These are phyloP conservation scores for Peromyscus californicus DNA, from an alignment of 2,113 vertebrate species.

Conservation along the genomic window DNA sequence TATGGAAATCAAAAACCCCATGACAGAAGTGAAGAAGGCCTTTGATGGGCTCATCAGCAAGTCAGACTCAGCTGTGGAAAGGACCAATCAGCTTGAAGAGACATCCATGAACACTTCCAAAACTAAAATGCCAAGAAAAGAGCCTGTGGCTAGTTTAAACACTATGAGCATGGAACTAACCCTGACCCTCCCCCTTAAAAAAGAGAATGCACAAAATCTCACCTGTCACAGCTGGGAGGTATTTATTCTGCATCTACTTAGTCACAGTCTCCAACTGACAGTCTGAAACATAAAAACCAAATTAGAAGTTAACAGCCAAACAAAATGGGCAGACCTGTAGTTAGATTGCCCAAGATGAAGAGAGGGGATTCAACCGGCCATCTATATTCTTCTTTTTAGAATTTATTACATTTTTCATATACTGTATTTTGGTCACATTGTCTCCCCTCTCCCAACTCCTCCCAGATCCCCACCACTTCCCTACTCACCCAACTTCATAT, in stretches of 20 bases:
- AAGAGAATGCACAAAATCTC: neutral
- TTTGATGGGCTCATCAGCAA: neutral
- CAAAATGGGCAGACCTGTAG: neutral
- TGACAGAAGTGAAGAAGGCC: slow-evolving; percentile 2
- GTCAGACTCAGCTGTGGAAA: neutral
- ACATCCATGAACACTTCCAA: neutral
- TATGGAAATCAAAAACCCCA: neutral
- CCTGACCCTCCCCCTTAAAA: neutral
- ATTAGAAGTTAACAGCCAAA: neutral
- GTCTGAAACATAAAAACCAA: neutral
- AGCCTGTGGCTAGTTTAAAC: neutral
- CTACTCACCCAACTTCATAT: neutral
- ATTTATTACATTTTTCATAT: neutral
- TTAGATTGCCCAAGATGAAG: neutral
- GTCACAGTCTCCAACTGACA: neutral
- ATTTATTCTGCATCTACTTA: neutral
- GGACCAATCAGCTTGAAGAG: neutral
- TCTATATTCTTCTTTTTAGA: neutral
- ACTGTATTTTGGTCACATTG: neutral
- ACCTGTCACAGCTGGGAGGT: neutral
- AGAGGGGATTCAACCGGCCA: neutral
- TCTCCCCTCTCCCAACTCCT: neutral
- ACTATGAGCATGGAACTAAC: neutral
- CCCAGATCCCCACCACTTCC: neutral
- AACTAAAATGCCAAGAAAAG: neutral